phyloP scores from a whole-genome alignment of 2,113 vertebrate species.

The Microtus ochrogaster region DNA sequence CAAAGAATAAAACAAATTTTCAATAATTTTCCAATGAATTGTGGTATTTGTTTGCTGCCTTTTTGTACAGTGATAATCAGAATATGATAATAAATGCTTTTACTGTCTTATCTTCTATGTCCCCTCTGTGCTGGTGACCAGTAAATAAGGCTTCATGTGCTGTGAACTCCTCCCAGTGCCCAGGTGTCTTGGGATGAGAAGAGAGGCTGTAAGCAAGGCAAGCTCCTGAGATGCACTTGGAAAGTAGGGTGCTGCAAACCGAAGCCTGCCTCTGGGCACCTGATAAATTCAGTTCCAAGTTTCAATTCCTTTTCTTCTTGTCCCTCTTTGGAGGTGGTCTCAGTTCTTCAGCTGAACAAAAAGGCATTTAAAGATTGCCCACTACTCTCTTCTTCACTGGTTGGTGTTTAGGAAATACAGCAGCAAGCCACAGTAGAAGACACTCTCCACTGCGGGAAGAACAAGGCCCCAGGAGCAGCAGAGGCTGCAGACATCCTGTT shows the following conservation, averaged over 20 bases:
- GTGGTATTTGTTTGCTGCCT: slow-evolving; percentile 15
- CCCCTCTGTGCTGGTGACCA: slow-evolving; percentile 22
- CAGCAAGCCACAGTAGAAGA: neutral
- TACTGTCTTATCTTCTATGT: neutral
- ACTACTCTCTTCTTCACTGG: neutral
- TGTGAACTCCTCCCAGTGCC: neutral
- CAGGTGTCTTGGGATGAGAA: neutral
- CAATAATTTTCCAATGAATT: slow-evolving; percentile 25
- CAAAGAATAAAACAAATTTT: slow-evolving; percentile 30
- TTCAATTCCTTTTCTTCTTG: neutral
- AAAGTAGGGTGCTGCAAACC: neutral
- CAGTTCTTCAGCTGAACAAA: neutral
- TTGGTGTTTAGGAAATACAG: neutral
- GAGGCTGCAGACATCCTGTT: neutral
- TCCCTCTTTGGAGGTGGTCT: neutral
- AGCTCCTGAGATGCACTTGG: rapidly evolving
- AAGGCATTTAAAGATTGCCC: neutral
- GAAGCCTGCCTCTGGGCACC: neutral
- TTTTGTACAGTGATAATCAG: neutral
- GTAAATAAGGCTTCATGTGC: neutral
- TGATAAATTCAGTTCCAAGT: neutral
- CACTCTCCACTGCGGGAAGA: neutral
- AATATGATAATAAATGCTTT: neutral
- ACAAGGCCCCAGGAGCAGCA: neutral
- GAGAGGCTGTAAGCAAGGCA: neutral